Evolutionary conservation across 1,140 invertebrate genomes (phyloP).

Genomic region (Contarinia nasturtii): DNA sequence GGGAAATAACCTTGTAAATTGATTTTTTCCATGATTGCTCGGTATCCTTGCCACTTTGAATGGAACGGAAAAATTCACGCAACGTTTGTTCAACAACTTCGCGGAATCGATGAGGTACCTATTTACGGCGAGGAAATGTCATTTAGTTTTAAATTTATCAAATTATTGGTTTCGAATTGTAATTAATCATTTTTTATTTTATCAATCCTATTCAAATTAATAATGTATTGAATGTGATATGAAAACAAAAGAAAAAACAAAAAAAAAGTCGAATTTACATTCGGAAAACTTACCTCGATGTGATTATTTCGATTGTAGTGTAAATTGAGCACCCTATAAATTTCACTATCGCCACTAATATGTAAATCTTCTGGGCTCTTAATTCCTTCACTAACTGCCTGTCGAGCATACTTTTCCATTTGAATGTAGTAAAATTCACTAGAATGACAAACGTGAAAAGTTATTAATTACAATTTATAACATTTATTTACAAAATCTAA

Average conservation of each 20-base stretch:
- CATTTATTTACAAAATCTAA: too few species aligned
- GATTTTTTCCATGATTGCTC: constrained; percentile 99
- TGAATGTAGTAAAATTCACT: constrained; percentile 99
- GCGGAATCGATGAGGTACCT: constrained; percentile 95
- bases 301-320: constrained; percentile 99
- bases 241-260: constrained; percentile 6
- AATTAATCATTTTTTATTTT: too few species aligned
- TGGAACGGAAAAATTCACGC: constrained; percentile 95
- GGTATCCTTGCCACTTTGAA: constrained; percentile 83
- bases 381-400: constrained; percentile 90
- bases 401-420: constrained; percentile 99
- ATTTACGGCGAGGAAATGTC: not conserved
- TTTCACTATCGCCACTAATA: constrained; percentile 86
- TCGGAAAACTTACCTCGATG: constrained; percentile 66
- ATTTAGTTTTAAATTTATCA: too few species aligned
- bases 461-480: too few species aligned
- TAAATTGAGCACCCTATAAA: constrained; percentile 93
- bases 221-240: too few species aligned
- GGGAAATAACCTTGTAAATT: constrained; percentile 99
- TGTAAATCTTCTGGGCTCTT: constrained; percentile 83
- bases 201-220: too few species aligned
- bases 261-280: not conserved
- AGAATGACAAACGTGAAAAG: constrained; percentile 30
- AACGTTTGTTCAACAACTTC: constrained; percentile 93
- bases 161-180: too few species aligned